Evolutionary conservation across 1,140 invertebrate genomes (phyloP), one percentile per base, ranked within the genome.

Genomic region (Melitaea cinxia): DNA sequence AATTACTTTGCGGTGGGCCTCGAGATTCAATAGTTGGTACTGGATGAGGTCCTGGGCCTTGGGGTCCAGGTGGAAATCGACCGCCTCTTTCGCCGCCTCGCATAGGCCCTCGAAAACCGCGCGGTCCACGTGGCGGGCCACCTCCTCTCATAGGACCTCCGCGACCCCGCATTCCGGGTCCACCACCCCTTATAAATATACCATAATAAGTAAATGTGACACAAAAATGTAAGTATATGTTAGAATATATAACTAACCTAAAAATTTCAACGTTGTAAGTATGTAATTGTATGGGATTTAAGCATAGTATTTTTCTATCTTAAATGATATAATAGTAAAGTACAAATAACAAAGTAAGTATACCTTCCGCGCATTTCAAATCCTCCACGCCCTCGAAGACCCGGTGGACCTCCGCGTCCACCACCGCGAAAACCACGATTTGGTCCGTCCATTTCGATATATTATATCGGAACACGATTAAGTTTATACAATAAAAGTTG

Each of bases 11-110:
- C 65, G 81, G 81, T 50, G 88, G 88, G 21, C 80, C 79, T 69
- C 89, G 78, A 2, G 88, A 84, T 72, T 91, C 90, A 62, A 91
- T 91, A 0, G 90, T 91, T 7, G 90, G 90, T 10, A 91, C 90
- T 33, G 90, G 90, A 70, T 91, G 90, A 21, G 90, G 89, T 4
- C 90, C 90, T 2, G 90, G 90, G 0, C 89, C 90, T 64, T 91
- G 90, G 0, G 88, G 88, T 9, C 86, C 86, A 3, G 80, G 83
- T 2, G 82, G 80, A 49, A 88, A 88, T n/a, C 83, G 73, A 6
- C 85, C 76, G 4, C 85, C 86, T 26, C 83, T 73, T 2, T 84
- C 82, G 19, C 80, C 87, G 26, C 82, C 84, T 35, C 85, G 73
- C 83, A 86, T 85, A 0, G 82, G 86, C 0, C 78, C 85, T 23